Base-by-base conservation (phyloP, 2,888 invertebrate genomes). In the Carpatolechia fugitivella region DNA sequence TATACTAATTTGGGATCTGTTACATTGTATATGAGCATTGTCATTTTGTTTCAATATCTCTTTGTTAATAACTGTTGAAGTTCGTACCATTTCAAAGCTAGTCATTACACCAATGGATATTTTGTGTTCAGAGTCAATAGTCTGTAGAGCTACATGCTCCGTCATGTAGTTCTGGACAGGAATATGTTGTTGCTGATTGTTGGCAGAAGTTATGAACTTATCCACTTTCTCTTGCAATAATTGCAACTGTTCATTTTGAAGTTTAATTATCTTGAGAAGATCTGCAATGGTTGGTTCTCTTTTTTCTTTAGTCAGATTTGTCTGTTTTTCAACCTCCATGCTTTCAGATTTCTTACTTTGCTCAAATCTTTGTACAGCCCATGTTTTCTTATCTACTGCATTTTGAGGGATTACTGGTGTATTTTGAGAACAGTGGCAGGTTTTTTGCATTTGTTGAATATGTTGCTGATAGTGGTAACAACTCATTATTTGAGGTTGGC, bases 81-180 rank as follows among this genome's bases (percentile, higher is more conserved):
- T 90, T 46, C 82, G 69, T 0, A 90, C 84, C 70, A 94, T 91
- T 81, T 94, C 94, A 76, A 94, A 93, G 75, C 94, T 94, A 1
- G 94, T 94, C 92, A 94, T 94, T 1, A 94, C 92, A 56, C 94
- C 94, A 53, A 94, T 93, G 0, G 94, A 94, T 67, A 94, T 92
- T 78, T 91, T 93, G 65, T 81, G 91, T 56, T 55, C 51, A 57
- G 76, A 78, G 75, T 81, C 77, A 75, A 65, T 74, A 65, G 74
- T 67, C 74, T 78, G 70, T 61, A 87, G 60, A 46, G 80, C 69
- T 4, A 82, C 74, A 59, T 82, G 80, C 57, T 84, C 80, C 1
- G 76, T 71, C 13, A 76, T 69, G 61, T 68, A 77, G 47, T 78
- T 80, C 57, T 80, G 72, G 11, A 72, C 50, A 1, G 65, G 70